phyloP scores from a whole-genome alignment of 2,888 invertebrate species.

The Tetragonula carbonaria region DNA sequence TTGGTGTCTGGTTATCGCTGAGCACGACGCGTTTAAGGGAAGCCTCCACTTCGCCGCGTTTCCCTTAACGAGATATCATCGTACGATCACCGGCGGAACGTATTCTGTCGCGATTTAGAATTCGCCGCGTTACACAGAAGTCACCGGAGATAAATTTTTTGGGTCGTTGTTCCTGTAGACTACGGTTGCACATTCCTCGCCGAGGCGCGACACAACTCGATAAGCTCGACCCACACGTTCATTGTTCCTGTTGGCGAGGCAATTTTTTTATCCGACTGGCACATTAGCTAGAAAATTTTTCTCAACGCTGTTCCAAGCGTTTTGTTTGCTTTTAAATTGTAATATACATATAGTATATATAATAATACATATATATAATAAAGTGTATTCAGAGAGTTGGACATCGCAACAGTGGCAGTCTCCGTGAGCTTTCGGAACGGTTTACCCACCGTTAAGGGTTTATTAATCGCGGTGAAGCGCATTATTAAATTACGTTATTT shows the following conservation, averaged over 20 bases:
- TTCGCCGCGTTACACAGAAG: neutral
- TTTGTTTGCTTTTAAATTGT: neutral
- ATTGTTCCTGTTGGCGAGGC: constrained; percentile 61
- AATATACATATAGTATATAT: no score
- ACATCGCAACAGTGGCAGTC: neutral
- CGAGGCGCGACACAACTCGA: constrained; percentile 54
- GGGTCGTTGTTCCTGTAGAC: constrained; percentile 24
- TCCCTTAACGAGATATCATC: neutral
- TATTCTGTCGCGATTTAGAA: neutral
- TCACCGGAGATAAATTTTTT: constrained; percentile 21
- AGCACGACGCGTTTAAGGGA: neutral
- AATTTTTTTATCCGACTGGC: constrained; percentile 58
- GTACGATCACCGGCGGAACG: no score
- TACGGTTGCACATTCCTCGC: constrained; percentile 47
- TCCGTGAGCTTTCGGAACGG: neutral
- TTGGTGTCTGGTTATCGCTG: neutral
- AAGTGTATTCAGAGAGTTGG: no score
- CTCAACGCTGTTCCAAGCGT: neutral
- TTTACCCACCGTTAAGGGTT: neutral
- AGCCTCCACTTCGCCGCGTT: neutral
- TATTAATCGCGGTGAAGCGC: constrained; percentile 38
- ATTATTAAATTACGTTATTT: constrained; percentile 66
- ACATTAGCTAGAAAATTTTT: constrained; percentile 31
- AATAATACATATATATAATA: no score
- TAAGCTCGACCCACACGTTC: constrained; percentile 62